These are phyloP conservation scores for Huso huso DNA, from an alignment of 2,797 vertebrate genomes.

Conservation along the genomic window DNA sequence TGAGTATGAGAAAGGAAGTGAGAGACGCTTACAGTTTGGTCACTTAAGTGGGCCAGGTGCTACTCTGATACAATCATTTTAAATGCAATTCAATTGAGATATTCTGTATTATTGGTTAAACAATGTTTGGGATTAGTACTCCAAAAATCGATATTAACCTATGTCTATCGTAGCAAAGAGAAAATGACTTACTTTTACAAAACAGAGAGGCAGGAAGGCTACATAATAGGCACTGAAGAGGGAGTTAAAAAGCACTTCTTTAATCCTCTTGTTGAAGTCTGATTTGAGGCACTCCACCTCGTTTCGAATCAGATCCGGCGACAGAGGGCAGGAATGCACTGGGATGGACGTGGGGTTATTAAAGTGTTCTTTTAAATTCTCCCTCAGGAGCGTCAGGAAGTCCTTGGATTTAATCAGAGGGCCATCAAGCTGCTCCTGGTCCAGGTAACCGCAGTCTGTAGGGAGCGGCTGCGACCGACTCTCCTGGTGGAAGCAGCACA, in stretches of 20 bases:
- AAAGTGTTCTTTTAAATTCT: slow-evolving; percentile 89
- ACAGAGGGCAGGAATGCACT: slow-evolving; percentile 87
- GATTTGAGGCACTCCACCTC: slow-evolving; percentile 96
- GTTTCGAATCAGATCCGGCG: slow-evolving; percentile 87
- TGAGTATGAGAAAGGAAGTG: too few relatives aligned
- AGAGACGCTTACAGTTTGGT: too few relatives aligned
- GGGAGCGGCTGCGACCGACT: slow-evolving; percentile 65
- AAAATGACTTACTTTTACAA: slow-evolving; percentile 77
- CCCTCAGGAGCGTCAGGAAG: slow-evolving; percentile 82
- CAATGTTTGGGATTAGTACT: too few relatives aligned
- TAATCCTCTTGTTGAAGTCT: slow-evolving; percentile 95
- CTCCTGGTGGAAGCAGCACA: slow-evolving; percentile 97
- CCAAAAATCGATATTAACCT: too few relatives aligned
- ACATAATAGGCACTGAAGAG: slow-evolving; percentile 98
- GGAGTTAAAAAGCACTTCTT: slow-evolving; percentile 98
- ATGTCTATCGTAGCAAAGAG: too few relatives aligned
- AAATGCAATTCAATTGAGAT: too few relatives aligned
- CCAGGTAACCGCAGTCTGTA: slow-evolving; percentile 72
- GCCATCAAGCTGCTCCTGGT: slow-evolving; percentile 73
- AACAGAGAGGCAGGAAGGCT: slow-evolving; percentile 93
- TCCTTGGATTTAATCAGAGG: slow-evolving; percentile 78
- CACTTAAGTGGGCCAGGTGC: too few relatives aligned
- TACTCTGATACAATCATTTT: too few relatives aligned
- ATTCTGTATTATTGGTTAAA: too few relatives aligned
- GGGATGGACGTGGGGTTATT: slow-evolving; percentile 76